phyloP scores from a whole-genome alignment of 2,113 vertebrate species.

The Aegotheles bennettii region DNA sequence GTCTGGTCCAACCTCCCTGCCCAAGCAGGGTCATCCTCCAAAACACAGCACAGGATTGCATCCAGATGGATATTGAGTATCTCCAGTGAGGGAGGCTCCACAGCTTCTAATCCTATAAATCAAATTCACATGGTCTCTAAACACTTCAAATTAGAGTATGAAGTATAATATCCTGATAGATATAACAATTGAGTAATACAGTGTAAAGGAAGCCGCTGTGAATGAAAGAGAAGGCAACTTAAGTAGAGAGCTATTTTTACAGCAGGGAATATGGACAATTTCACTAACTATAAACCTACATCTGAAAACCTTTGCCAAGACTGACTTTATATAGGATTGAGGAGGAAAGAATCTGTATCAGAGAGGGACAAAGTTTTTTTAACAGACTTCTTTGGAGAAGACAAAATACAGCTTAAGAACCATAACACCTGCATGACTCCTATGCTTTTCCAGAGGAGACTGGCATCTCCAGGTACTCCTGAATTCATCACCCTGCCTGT shows the following conservation, averaged over 20 bases:
- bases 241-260: background rate
- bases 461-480: background rate
- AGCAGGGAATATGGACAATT: background rate
- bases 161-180: background rate
- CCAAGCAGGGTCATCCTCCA: too few species aligned
- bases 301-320: background rate
- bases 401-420: background rate
- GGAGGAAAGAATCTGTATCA: background rate
- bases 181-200: background rate
- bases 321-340: background rate
- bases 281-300: background rate
- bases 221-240: background rate
- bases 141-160: background rate
- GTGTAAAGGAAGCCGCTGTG: background rate
- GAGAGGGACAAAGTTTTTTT: background rate
- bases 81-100: too few species aligned
- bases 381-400: background rate
- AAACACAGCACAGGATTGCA: too few species aligned
- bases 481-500: background rate
- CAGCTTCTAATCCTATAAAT: background rate
- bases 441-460: background rate
- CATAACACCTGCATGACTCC: background rate
- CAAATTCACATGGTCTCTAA: background rate
- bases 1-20: too few species aligned
- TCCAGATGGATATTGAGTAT: too few species aligned